Evolutionary conservation across 1,140 invertebrate genomes (phyloP), one percentile per base, ranked within the genome.

Genomic region (Pachypeltis micranthus): DNA sequence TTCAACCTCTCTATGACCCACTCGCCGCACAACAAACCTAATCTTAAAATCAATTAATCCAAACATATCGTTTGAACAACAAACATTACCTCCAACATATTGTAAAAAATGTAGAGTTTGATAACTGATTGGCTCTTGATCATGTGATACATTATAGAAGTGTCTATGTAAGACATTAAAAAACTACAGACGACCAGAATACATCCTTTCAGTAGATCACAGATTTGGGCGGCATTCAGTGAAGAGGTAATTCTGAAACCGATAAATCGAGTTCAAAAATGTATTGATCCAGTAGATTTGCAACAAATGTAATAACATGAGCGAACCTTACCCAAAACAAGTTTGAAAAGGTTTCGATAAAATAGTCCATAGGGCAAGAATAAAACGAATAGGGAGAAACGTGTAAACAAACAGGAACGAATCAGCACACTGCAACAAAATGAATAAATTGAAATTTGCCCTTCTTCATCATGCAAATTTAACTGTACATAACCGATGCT

Each of bases 21-120:
- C n/a, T n/a, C n/a, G n/a, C n/a, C n/a, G n/a, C n/a, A n/a, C n/a
- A n/a, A n/a, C n/a, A n/a, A n/a, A n/a, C n/a, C n/a, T n/a, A n/a
- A n/a, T n/a, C n/a, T n/a, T n/a, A n/a, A n/a, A n/a, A n/a, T n/a
- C n/a, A n/a, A n/a, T n/a, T n/a, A n/a, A n/a, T n/a, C n/a, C n/a
- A n/a, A n/a, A n/a, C n/a, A n/a, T n/a, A n/a, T n/a, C n/a, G n/a
- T n/a, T n/a, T n/a, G n/a, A n/a, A n/a, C n/a, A n/a, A n/a, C n/a
- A n/a, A n/a, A 59, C 25, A 31, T 71, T 74, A 87, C 95, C 80
- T 99, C 97, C 57, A 99, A 77, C 93, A 99, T 98, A 77, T 99
- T 99, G 74, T 95, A 99, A 77, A 99, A 97, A 73, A 99, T 96
- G 74, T 99, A 99, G 55, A 99, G 77, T 74, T 99, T 99, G 72